Percentiles rank a stretch among this genome's conserved stretches.
These are phyloP conservation scores for Drosophila pseudotalamancana DNA, from an alignment of 2,888 invertebrate species.

Conservation along the genomic window DNA sequence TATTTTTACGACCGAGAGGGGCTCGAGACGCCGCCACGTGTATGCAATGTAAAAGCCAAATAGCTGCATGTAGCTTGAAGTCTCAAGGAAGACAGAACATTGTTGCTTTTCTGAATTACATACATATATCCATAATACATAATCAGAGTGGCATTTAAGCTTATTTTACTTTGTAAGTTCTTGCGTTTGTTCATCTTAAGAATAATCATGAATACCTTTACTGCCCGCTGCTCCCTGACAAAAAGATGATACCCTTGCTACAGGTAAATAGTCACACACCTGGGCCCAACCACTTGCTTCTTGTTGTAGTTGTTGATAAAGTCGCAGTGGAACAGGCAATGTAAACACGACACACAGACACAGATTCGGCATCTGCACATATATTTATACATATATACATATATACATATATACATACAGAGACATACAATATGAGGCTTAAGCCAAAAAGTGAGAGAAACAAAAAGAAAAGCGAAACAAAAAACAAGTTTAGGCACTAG, in stretches of 20 bases:
- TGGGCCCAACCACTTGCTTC: not conserved
- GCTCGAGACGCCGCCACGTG: not conserved
- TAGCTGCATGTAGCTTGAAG: not conserved
- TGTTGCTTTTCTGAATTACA: too few relatives aligned
- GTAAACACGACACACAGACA: conserved; percentile 54
- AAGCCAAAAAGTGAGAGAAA: conserved; percentile 11
- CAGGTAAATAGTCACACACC: not conserved
- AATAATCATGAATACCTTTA: too few relatives aligned
- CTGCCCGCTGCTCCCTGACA: too few relatives aligned
- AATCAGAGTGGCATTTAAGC: too few relatives aligned
- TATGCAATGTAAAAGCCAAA: conserved; percentile 15
- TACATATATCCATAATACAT: too few relatives aligned
- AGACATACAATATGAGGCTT: not conserved
- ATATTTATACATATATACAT: not conserved
- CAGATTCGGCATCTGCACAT: conserved; percentile 24
- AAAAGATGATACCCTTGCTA: too few relatives aligned
- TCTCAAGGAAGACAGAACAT: not conserved
- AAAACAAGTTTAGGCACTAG: conserved; percentile 4
- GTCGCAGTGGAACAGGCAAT: conserved; percentile 13
- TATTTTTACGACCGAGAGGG: too few relatives aligned
- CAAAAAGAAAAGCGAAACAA: conserved; percentile 13
- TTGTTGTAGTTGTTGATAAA: conserved; percentile 7
- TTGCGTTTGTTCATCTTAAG: too few relatives aligned
- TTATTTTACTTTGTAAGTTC: too few relatives aligned
- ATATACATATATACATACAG: not conserved